phyloP scores from a whole-genome alignment of 2,888 invertebrate genomes.

The Pteria penguin region DNA sequence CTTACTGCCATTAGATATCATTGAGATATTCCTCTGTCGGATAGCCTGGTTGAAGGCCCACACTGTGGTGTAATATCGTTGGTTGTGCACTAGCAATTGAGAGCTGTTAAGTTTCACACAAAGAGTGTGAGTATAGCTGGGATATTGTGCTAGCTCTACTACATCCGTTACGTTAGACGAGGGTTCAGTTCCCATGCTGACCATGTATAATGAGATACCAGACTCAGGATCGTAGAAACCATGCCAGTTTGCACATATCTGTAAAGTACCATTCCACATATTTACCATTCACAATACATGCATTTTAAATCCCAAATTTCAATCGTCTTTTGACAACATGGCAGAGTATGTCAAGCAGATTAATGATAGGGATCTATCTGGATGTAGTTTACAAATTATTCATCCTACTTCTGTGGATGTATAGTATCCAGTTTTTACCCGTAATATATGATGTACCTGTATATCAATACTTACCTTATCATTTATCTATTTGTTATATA shows the following conservation, averaged over 20 bases:
- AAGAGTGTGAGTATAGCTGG: conserved; percentile 34
- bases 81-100: conserved; percentile 48
- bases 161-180: conserved; percentile 39
- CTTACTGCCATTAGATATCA: conserved; percentile 58
- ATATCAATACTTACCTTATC: no score
- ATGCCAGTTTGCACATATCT: conserved; percentile 67
- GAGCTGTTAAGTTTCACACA: conserved; percentile 49
- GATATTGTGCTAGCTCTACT: conserved; percentile 36
- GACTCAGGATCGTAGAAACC: conserved; percentile 66
- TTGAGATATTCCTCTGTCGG: conserved; percentile 57
- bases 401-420: no score
- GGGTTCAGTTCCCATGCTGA: conserved; percentile 48
- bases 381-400: no score
- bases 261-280: conserved; percentile 41
- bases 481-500: no score
- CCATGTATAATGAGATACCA: conserved; percentile 57
- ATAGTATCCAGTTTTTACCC: no score
- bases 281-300: no score
- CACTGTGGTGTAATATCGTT: conserved; percentile 52
- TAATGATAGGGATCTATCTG: no score
- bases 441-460: no score
- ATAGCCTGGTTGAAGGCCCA: conserved; percentile 63
- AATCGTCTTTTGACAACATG: no score
- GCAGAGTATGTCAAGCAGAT: no score
- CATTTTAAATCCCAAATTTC: no score